Percentiles rank a stretch among this genome's conserved stretches.
These are phyloP conservation scores for Remorina albescens DNA, from an alignment of 2,797 vertebrate genomes.

Conservation along the genomic window DNA sequence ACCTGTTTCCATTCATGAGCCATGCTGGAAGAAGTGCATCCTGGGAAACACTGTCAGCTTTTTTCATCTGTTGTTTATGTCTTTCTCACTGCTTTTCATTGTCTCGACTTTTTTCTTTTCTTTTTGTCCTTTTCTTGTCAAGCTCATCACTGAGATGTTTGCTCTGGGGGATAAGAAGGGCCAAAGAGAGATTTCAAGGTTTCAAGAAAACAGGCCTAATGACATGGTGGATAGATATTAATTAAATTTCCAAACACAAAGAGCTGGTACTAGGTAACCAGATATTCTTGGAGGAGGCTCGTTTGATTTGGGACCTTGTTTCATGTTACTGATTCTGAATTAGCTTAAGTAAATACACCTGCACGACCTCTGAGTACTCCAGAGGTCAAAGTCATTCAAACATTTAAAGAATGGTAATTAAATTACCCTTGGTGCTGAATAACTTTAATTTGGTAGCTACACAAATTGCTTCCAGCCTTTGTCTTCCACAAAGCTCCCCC, in stretches of 20 bases:
- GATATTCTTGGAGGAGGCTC: conserved; percentile 72
- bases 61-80: conserved; percentile 77
- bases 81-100: conserved; percentile 72
- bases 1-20: conserved; percentile 90
- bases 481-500: conserved; percentile 78
- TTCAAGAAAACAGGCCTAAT: conserved; percentile 76
- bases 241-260: conserved; percentile 83
- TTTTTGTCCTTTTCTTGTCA: conserved; percentile 69
- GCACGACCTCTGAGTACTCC: conserved; percentile 81
- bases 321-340: conserved; percentile 88
- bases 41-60: conserved; percentile 83
- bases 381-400: conserved; percentile 91
- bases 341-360: conserved; percentile 90
- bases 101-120: conserved; percentile 48
- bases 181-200: conserved; percentile 75
- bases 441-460: conserved; percentile 88
- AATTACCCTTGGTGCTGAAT: conserved; percentile 88
- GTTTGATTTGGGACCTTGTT: conserved; percentile 83
- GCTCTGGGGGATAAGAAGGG: conserved; percentile 72
- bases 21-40: conserved; percentile 81
- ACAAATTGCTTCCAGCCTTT: conserved; percentile 89
- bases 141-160: conserved; percentile 72
- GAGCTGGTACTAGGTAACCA: conserved; percentile 76
- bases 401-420: conserved; percentile 91
- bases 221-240: conserved; percentile 81